Conservation (phyloP, 2,113 vertebrate species). For the Gobius niger region DNA sequence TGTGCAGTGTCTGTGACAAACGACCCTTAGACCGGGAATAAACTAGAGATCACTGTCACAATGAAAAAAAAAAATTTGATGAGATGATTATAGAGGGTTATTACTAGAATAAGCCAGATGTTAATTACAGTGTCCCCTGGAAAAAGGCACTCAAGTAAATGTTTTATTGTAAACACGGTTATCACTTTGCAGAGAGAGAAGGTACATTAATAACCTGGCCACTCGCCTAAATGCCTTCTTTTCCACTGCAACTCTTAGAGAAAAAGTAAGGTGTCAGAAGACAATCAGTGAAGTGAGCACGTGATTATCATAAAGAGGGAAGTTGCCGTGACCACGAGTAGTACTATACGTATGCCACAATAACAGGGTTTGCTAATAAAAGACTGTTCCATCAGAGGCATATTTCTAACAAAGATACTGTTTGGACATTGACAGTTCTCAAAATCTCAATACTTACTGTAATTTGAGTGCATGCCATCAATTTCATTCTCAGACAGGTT, state of each 20-base stretch:
- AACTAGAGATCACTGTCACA: too few relatives aligned
- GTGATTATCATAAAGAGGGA: background rate
- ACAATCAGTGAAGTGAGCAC: background rate
- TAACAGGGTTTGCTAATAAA: too few relatives aligned
- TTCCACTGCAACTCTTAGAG: background rate
- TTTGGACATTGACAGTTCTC: too few relatives aligned
- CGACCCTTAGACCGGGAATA: too few relatives aligned
- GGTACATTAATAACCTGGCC: background rate
- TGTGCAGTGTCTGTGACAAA: too few relatives aligned
- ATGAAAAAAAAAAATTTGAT: too few relatives aligned
- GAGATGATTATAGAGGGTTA: too few relatives aligned
- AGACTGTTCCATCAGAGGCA: too few relatives aligned
- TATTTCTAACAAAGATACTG: background rate
- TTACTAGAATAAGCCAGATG: too few relatives aligned
- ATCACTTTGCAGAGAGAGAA: background rate
- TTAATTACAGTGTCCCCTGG: too few relatives aligned
- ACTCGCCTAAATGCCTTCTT: background rate
- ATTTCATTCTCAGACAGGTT: constrained; percentile 88
- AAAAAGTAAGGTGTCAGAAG: background rate
- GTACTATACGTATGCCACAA: too few relatives aligned
- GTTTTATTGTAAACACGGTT: background rate
- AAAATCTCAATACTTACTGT: constrained; percentile 83
- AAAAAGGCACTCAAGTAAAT: background rate
- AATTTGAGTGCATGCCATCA: constrained; percentile 85
- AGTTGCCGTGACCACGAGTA: background rate